Evolutionary conservation across 2,113 vertebrate species (phyloP), one percentile per base, ranked within the genome.

Genomic region (Rhadina sibilatrix): DNA sequence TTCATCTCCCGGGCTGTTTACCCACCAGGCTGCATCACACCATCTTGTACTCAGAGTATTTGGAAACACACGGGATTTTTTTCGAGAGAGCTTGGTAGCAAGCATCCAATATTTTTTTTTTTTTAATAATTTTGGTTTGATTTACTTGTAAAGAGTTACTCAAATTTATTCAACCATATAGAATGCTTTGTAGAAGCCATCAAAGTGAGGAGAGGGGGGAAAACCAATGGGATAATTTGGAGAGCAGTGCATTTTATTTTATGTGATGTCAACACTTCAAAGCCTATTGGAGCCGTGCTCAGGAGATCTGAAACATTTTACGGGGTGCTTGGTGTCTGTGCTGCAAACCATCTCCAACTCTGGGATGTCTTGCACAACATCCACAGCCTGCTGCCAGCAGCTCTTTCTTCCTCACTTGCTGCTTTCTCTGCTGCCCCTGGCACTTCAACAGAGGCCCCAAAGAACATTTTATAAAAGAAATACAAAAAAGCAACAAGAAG

Each of bases 241-340:
- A 85, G 81, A 74, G 95, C n/a, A 42, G 61, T 96, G 95, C 94
- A 59, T 97, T 97, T 96, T 95, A 90, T 97, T 97, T 97, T 89
- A 85, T 85, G 75, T 95, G 82, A 97, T 97, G 98, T 98, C 97
- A 97, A 97, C 96, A 96, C 97, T 97, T 97, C 96, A 93, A 91
- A 97, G 97, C 63, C 75, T 33, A 83, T 92, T 86, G 70, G 87
- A 94, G 89, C 90, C 23, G 15, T 30, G 75, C 87, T 92, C 35
- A 46, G 96, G 94, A 88, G 96, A 94, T 83, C 94, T 78, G 90
- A 95, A 96, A 57, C 33, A 1, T 94, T 95, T 94, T 96, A 86
- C 42, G 0, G 87, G 65, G 63, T 80, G 70, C 66, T 47, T 87
- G 11, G 54, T 88, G 90, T 90, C 94, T 83, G 28, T 52, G 81